Conservation (phyloP, 37 sponge, comb jelly and placozoan species). For the Spongilla lacustris region DNA sequence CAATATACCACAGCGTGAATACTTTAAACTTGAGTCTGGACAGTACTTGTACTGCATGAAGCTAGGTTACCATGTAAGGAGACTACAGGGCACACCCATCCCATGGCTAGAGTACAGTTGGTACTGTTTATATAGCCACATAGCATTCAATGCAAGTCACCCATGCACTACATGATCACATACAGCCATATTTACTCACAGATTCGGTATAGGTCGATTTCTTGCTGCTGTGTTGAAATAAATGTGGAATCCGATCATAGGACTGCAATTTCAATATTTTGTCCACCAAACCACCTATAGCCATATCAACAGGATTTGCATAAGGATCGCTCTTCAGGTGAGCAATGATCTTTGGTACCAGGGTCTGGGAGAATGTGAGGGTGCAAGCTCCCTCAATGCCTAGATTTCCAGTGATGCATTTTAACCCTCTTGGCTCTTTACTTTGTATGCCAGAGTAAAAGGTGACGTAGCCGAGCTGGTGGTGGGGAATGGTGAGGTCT, state of each 20-base stretch:
- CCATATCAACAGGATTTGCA: conserved; percentile 13
- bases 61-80: too few relatives aligned
- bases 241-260: conserved; percentile 37
- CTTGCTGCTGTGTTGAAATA: conserved; percentile 36
- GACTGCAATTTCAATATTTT: background rate
- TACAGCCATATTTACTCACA: too few relatives aligned
- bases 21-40: too few relatives aligned
- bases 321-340: conserved; percentile 3
- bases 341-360: background rate
- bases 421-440: background rate
- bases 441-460: background rate
- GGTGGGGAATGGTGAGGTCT: background rate
- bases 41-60: too few relatives aligned
- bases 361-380: background rate
- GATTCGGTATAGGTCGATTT: conserved; percentile 17
- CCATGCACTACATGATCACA: too few relatives aligned
- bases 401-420: background rate
- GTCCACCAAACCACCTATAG: background rate
- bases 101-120: background rate
- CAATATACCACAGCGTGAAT: too few relatives aligned
- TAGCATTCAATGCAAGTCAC: background rate
- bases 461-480: background rate
- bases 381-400: background rate
- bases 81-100: too few relatives aligned
- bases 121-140: too few relatives aligned